Conservation (phyloP, 2,888 invertebrate genomes). For the Dryomyza anilis region DNA sequence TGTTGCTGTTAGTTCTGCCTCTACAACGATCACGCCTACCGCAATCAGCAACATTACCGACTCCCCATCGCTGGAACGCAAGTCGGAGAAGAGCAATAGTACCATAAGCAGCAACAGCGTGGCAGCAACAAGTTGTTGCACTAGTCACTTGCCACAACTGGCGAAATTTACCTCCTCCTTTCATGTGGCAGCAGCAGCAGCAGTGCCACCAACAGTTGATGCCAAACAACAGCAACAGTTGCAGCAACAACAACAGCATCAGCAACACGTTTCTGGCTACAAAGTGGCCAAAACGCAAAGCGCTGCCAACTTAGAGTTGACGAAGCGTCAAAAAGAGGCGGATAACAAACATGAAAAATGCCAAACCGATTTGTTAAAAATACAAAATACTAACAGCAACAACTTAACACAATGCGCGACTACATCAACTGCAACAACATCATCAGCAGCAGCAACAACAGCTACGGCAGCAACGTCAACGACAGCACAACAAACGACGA, state of each 20-base stretch:
- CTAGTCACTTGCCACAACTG: conserved; percentile 56
- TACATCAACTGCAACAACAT: conserved; percentile 38
- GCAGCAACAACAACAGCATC: conserved; percentile 30
- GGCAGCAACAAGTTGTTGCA: conserved; percentile 57
- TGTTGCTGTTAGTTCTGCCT: too few relatives aligned
- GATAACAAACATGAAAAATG: conserved; percentile 61
- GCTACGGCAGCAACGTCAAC: neutral
- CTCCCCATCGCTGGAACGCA: conserved; percentile 53
- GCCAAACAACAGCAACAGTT: conserved; percentile 33
- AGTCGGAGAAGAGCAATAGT: conserved; percentile 59
- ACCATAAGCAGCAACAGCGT: conserved; percentile 55
- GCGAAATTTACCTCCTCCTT: conserved; percentile 59
- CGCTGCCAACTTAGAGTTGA: conserved; percentile 46
- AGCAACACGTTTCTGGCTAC: conserved; percentile 30
- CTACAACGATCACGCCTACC: too few relatives aligned
- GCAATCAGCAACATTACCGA: conserved; percentile 37
- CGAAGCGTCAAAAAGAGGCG: conserved; percentile 57
- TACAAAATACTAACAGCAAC: conserved; percentile 42
- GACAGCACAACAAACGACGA: conserved; percentile 18
- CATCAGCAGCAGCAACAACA: conserved; percentile 5
- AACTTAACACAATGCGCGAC: conserved; percentile 34
- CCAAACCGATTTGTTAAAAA: conserved; percentile 57
- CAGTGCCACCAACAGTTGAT: conserved; percentile 28
- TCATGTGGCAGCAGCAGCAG: conserved; percentile 49
- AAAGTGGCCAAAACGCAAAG: conserved; percentile 49